Conservation (phyloP, 2,797 vertebrate species). For the Thamnophis elegans region DNA sequence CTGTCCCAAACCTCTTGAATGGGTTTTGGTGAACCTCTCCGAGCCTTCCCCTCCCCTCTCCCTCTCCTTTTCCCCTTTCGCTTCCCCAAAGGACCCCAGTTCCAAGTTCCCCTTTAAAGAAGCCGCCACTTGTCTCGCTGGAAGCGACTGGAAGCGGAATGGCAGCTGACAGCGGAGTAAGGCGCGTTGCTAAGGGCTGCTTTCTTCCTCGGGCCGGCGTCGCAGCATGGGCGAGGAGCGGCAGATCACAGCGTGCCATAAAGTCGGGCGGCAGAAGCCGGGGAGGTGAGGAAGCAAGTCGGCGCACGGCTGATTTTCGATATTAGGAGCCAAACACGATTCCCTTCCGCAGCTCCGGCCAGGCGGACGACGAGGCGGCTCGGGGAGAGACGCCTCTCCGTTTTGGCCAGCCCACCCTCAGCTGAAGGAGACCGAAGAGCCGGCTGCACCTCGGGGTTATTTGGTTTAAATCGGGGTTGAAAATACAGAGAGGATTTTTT, state of each 20-base stretch:
- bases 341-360: constrained; percentile 70
- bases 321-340: constrained; percentile 74
- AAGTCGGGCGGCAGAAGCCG: constrained; percentile 47
- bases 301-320: constrained; percentile 70
- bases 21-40: not conserved
- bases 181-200: constrained; percentile 75
- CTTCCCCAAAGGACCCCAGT: not conserved
- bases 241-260: constrained; percentile 43
- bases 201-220: constrained; percentile 59
- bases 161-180: constrained; percentile 68
- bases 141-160: constrained; percentile 63
- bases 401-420: not conserved
- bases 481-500: constrained; percentile 10
- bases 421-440: not conserved
- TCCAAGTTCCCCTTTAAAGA: constrained; percentile 52
- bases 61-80: not conserved
- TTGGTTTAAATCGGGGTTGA: constrained; percentile 42
- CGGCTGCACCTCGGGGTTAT: not conserved
- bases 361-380: constrained; percentile 59
- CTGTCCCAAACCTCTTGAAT: no score
- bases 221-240: constrained; percentile 70
- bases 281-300: constrained; percentile 57
- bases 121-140: constrained; percentile 56
- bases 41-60: no score
- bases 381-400: constrained; percentile 34